A percentile compares a stretch with the other conserved stretches of the same genome.
phyloP scores from a whole-genome alignment of 1,140 invertebrate genomes.

The Macrobrachium rosenbergii region DNA sequence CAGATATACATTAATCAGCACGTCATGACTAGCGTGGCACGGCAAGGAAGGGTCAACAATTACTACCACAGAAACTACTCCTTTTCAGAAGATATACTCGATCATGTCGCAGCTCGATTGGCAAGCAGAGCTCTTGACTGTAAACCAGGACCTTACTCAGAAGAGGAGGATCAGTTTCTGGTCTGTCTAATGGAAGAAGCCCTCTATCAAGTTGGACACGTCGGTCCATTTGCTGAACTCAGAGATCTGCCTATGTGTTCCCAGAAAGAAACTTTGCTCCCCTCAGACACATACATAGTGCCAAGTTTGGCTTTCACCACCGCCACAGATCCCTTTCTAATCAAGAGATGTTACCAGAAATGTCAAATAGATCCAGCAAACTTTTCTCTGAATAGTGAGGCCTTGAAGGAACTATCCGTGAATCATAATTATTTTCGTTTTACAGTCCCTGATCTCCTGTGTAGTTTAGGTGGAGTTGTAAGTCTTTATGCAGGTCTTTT shows the following conservation, averaged over 20 bases:
- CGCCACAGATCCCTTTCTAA: constrained; percentile 24
- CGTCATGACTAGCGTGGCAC: background rate
- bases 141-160: background rate
- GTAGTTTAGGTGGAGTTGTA: constrained; percentile 37
- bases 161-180: background rate
- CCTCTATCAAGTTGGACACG: constrained; percentile 21
- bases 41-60: background rate
- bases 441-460: constrained; percentile 25
- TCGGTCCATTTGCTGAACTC: constrained; percentile 41
- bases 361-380: background rate
- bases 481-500: constrained; percentile 41
- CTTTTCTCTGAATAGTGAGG: background rate
- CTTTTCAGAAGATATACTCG: background rate
- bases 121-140: constrained; percentile 51
- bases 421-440: constrained; percentile 41
- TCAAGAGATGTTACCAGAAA: constrained; percentile 2
- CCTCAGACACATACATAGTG: constrained; percentile 23
- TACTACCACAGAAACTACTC: background rate
- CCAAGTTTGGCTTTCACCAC: constrained; percentile 33
- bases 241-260: constrained; percentile 35
- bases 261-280: background rate
- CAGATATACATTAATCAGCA: no score
- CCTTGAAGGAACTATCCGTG: constrained; percentile 1
- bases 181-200: constrained; percentile 31
- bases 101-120: constrained; percentile 35